Base-by-base conservation (phyloP, 2,888 invertebrate genomes). In the Thymelicus lineola region DNA sequence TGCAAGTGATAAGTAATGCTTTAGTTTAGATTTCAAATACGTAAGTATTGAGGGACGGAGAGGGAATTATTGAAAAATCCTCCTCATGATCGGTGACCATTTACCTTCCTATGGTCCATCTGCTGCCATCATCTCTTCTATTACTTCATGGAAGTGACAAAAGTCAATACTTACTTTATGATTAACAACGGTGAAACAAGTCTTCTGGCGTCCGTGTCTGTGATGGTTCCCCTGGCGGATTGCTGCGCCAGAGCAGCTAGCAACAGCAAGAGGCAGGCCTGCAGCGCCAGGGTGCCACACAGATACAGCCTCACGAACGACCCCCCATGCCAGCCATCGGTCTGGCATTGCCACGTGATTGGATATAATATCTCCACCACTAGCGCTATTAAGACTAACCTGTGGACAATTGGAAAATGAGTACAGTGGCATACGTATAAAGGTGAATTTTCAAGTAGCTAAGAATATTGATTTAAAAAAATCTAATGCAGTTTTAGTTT, bases 191-290 rank as follows among this genome's bases (percentile, higher is more conserved):
- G 95, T 7, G 97, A 95, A 12, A 98, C 97, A 78, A 95, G 94
- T 79, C 95, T 95, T 76, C 98, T 93, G 7, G 96, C 95, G 67
- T 95, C 94, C 36, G 96, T 95, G 76, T 97, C 96, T 72, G 96
- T 96, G 77, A 98, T 97, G 72, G 97, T 96, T 38, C 98, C 98
- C 78, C 95, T 94, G 12, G 96, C 95, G 75, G 96, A 96, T 77
- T 96, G 95, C 83, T 95, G 96, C 46, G 96, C 96, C 75, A 97
- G 91, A 36, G 95, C 94, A 57, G 96, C 94, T 73, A 96, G 88
- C 46, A 96, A 91, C 75, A 96, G 83, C 82, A 96, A 95, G 67
- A 96, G 94, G 53, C 94, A 84, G 14, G 94, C 94, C 71, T 97
- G 95, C 74, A 96, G 93, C 9, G 94, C 91, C 81, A 96, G 87